phyloP scores from a whole-genome alignment of 2,113 vertebrate species.

The Leptodactylus fuscus region DNA sequence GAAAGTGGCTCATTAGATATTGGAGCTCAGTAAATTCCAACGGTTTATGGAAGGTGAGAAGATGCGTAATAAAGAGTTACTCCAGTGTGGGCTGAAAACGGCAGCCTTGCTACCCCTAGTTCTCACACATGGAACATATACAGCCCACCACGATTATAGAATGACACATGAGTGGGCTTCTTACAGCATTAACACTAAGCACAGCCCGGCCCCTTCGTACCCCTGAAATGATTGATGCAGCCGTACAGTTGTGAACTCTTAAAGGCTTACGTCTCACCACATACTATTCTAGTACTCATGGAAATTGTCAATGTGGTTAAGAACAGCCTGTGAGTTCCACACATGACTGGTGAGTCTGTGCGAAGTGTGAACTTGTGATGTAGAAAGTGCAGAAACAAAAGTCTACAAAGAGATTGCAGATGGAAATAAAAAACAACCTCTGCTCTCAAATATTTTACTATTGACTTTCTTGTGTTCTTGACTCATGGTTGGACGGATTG shows the following conservation, averaged over 20 bases:
- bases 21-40: too few relatives aligned
- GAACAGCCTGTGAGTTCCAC: background rate
- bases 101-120: too few relatives aligned
- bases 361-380: background rate
- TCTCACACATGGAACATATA: constrained; percentile 5
- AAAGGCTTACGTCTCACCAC: background rate
- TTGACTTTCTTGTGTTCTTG: too few relatives aligned
- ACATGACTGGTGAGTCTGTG: constrained; percentile 9
- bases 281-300: background rate
- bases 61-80: background rate
- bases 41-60: background rate
- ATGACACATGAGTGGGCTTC: background rate
- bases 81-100: background rate
- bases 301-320: constrained; percentile 12
- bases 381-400: background rate
- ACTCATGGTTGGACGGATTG: too few relatives aligned
- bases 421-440: background rate
- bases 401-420: background rate
- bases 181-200: too few relatives aligned
- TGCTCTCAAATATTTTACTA: background rate
- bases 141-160: background rate
- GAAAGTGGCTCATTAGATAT: background rate
- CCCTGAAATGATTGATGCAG: constrained; percentile 4
- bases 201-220: background rate
- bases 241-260: background rate